These are phyloP conservation scores for Luscinia luscinia DNA, from an alignment of 2,797 vertebrate genomes.

Conservation along the genomic window DNA sequence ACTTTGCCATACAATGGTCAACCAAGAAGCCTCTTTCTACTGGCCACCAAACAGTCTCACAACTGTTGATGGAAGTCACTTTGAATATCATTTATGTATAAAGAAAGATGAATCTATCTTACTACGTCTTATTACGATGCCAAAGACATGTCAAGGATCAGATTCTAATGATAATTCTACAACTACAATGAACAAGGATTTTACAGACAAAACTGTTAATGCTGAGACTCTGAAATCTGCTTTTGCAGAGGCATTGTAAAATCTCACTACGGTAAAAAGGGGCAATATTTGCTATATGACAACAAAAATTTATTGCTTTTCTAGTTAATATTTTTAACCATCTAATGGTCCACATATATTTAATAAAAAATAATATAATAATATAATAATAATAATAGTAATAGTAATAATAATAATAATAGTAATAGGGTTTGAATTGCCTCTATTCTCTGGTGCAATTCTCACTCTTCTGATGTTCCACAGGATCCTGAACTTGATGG, in stretches of 20 bases:
- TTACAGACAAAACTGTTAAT: not conserved
- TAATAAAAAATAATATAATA: not conserved
- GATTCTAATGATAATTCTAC: not conserved
- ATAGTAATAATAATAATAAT: not conserved
- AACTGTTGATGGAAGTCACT: not conserved
- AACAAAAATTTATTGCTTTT: not conserved
- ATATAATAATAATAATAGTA: not conserved
- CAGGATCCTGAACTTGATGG: not conserved
- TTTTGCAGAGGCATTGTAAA: not conserved
- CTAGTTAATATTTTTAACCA: not conserved
- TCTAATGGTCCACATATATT: not conserved
- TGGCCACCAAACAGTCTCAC: not conserved
- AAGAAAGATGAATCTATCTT: not conserved
- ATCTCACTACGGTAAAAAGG: not conserved
- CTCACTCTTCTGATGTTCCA: not conserved
- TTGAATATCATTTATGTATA: not conserved
- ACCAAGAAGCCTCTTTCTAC: not conserved
- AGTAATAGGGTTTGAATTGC: not conserved
- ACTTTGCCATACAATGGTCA: not conserved
- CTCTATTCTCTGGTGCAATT: not conserved
- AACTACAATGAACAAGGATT: not conserved
- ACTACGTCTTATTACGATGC: not conserved
- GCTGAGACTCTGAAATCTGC: not conserved
- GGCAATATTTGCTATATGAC: rapidly evolving
- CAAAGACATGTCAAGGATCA: not conserved